Evolutionary conservation across 1,140 invertebrate species (phyloP).

Genomic region (Calycopis cecrops): DNA sequence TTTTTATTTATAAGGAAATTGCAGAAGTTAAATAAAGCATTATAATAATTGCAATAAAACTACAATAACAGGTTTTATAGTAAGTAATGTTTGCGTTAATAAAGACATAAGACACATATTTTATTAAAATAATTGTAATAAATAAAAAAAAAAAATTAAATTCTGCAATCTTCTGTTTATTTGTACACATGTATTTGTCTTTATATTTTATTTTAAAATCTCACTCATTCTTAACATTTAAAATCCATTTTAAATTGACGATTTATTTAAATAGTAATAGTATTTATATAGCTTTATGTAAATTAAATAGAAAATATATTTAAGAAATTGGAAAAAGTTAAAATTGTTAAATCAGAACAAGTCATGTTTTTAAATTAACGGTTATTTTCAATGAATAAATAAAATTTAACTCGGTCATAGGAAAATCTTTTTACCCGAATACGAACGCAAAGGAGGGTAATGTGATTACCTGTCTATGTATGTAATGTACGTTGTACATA

Average conservation of each 20-base stretch:
- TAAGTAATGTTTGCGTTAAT: too few relatives aligned
- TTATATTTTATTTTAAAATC: not conserved
- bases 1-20: conserved; percentile 5
- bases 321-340: too few relatives aligned
- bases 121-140: not conserved
- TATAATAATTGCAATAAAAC: not conserved
- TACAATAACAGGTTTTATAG: too few relatives aligned
- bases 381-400: too few relatives aligned
- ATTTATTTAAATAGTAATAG: not conserved
- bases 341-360: too few relatives aligned
- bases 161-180: not conserved
- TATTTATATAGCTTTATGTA: not conserved
- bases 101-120: too few relatives aligned
- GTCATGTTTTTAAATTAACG: too few relatives aligned
- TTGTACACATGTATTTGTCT: not conserved
- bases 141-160: not conserved
- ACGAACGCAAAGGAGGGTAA: too few relatives aligned
- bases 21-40: conserved; percentile 1
- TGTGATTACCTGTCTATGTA: too few relatives aligned
- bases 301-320: not conserved
- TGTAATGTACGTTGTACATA: too few relatives aligned
- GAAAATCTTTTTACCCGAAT: too few relatives aligned
- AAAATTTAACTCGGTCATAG: too few relatives aligned
- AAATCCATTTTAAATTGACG: not conserved
- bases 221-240: conserved; percentile 3